Evolutionary conservation across 2,888 invertebrate genomes (phyloP).

Genomic region (Lissonota sp.): DNA sequence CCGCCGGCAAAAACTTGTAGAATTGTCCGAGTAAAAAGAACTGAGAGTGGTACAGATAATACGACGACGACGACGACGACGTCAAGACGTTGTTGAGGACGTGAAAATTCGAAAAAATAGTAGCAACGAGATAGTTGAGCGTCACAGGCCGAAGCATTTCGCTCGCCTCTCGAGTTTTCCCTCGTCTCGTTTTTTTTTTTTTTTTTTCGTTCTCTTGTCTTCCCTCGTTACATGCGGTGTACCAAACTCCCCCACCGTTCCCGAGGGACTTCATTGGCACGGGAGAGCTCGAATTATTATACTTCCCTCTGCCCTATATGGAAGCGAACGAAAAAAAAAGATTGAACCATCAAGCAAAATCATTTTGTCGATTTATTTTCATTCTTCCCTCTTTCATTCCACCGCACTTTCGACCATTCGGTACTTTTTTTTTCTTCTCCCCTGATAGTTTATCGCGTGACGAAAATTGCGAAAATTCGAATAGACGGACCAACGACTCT

Average conservation of each 20-base stretch:
- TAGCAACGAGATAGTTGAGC: conserved; percentile 3
- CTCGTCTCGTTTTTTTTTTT: conserved; percentile 35
- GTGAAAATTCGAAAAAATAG: conserved; percentile 34
- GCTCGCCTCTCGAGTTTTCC: conserved; percentile 14
- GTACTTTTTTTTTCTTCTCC: not conserved
- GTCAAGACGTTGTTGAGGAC: conserved; percentile 12
- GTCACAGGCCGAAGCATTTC: conserved; percentile 27
- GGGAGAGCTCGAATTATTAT: conserved; percentile 49
- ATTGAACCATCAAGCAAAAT: conserved; percentile 34
- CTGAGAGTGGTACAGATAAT: conserved; percentile 40
- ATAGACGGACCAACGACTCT: conserved; percentile 28
- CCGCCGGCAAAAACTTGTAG: conserved; percentile 42
- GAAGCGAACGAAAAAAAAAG: conserved; percentile 22
- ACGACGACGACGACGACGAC: conserved; percentile 28
- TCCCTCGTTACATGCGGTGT: conserved; percentile 31
- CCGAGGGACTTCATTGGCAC: conserved; percentile 44
- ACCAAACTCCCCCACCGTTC: conserved; percentile 40
- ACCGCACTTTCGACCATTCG: not conserved
- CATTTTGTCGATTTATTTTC: conserved; percentile 20
- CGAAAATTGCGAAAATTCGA: conserved; percentile 21
- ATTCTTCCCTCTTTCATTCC: conserved; percentile 3
- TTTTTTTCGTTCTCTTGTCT: not conserved
- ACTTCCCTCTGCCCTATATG: conserved; percentile 1
- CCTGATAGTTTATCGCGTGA: not conserved
- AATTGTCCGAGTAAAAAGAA: conserved; percentile 49